A percentile compares a stretch with the other conserved stretches of the same genome.
These are phyloP conservation scores for Aptenodytes forsteri DNA, from an alignment of 2,113 vertebrate species.

Conservation along the genomic window DNA sequence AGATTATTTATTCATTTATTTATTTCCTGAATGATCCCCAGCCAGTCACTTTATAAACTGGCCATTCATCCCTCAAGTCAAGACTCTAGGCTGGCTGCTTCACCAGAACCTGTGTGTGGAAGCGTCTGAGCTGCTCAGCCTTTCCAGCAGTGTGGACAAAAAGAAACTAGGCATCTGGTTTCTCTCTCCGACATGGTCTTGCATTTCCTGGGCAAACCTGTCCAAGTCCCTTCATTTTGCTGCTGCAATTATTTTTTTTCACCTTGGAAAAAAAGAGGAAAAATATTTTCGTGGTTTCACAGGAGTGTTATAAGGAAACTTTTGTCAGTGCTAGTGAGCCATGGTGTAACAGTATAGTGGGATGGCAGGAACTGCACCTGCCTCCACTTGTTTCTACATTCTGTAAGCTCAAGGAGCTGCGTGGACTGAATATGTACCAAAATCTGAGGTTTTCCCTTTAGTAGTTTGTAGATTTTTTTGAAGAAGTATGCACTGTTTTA, in stretches of 20 bases:
- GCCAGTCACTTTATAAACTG: not conserved
- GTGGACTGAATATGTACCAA: not conserved
- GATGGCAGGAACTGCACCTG: not conserved
- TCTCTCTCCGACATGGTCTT: not conserved
- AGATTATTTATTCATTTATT: not conserved
- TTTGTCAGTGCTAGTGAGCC: not conserved
- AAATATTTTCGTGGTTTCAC: not conserved
- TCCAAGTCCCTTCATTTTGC: not conserved
- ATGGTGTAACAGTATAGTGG: not conserved
- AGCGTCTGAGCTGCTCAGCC: not conserved
- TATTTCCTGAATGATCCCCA: not conserved
- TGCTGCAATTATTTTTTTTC: not conserved
- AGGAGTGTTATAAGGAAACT: not conserved
- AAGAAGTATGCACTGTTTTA: not conserved
- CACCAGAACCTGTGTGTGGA: not conserved
- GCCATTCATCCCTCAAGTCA: not conserved
- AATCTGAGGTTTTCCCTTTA: not conserved
- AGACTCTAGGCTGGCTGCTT: not conserved
- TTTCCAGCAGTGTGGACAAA: not conserved
- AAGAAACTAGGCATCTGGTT: not conserved
- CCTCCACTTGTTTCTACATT: not conserved
- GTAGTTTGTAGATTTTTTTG: not conserved
- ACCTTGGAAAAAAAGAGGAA: not conserved
- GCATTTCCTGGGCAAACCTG: not conserved
- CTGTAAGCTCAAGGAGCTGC: not conserved